phyloP scores from a whole-genome alignment of 2,888 invertebrate genomes.

The Dryobotodes eremita region DNA sequence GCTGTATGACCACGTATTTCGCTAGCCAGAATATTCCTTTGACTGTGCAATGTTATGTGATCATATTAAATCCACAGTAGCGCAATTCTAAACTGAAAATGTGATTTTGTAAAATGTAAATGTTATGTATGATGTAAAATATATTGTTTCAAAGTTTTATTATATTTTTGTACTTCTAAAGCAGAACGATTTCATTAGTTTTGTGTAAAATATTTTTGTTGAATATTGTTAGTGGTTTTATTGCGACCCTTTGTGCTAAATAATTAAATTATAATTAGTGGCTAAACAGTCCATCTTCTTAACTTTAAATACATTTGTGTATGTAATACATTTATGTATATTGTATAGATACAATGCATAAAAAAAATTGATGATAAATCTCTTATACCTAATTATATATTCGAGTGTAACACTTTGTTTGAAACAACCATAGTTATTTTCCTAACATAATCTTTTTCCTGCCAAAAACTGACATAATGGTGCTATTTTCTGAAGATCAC shows the following conservation, averaged over 20 bases:
- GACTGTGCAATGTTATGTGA: constrained; percentile 62
- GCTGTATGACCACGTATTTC: constrained; percentile 49
- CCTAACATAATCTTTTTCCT: neutral
- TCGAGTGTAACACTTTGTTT: constrained; percentile 53
- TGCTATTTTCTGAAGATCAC: constrained; percentile 2
- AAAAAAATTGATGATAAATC: constrained; percentile 34
- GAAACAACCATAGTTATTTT: constrained; percentile 20
- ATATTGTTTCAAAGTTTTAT: constrained; percentile 82
- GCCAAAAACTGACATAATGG: neutral
- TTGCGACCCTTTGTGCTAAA: constrained; percentile 66
- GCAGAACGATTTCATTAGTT: constrained; percentile 74
- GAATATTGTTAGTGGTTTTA: constrained; percentile 75
- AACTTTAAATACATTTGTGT: constrained; percentile 48
- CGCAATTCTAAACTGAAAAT: constrained; percentile 73
- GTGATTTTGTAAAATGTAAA: constrained; percentile 79
- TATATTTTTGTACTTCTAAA: constrained; percentile 87
- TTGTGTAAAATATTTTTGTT: constrained; percentile 80
- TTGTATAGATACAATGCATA: constrained; percentile 39
- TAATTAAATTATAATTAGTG: constrained; percentile 48
- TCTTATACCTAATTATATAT: constrained; percentile 58
- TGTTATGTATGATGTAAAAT: constrained; percentile 78
- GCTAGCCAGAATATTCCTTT: constrained; percentile 53
- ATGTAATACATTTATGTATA: constrained; percentile 61
- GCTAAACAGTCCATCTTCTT: constrained; percentile 33
- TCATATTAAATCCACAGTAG: constrained; percentile 65